phyloP scores from a whole-genome alignment of 37 sponge, comb jelly and placozoan species.

The Bolinopsis microptera region DNA sequence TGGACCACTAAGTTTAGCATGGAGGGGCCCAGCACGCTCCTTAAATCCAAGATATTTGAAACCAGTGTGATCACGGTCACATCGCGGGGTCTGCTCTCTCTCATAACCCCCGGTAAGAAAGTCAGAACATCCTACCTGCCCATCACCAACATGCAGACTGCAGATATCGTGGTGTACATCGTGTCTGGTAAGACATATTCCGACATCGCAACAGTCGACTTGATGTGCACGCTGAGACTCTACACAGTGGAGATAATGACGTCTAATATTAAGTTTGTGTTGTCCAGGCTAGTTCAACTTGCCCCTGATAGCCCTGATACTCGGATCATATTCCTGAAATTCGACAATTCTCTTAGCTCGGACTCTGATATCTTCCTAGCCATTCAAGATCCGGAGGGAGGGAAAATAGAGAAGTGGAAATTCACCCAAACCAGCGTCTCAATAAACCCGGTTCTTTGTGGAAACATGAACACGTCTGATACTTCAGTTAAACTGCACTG shows the following conservation, averaged over 20 bases:
- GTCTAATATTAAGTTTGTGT: not conserved
- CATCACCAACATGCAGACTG: constrained; percentile 22
- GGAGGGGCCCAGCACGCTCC: not conserved
- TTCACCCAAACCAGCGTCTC: constrained; percentile 22
- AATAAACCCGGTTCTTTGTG: not conserved
- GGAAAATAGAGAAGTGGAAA: constrained; percentile 23
- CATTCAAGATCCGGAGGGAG: not conserved
- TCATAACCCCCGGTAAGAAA: constrained; percentile 2
- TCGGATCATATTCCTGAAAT: not conserved
- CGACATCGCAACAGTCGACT: constrained; percentile 38
- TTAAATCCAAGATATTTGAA: constrained; percentile 35
- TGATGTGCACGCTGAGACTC: constrained; percentile 22
- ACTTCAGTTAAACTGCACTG: not conserved
- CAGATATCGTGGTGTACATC: not conserved
- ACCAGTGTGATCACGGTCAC: constrained; percentile 38
- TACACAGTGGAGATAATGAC: constrained; percentile 4
- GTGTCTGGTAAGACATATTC: no score
- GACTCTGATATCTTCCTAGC: constrained; percentile 46
- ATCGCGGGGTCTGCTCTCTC: constrained; percentile 24
- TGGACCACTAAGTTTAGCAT: constrained; percentile 43
- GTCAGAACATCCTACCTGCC: constrained; percentile 33
- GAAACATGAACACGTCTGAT: not conserved
- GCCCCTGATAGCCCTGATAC: constrained; percentile 1
- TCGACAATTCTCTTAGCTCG: constrained; percentile 26
- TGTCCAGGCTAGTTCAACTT: not conserved